Base-by-base conservation (phyloP, 2,888 invertebrate genomes). In the Abscondita cerata region DNA sequence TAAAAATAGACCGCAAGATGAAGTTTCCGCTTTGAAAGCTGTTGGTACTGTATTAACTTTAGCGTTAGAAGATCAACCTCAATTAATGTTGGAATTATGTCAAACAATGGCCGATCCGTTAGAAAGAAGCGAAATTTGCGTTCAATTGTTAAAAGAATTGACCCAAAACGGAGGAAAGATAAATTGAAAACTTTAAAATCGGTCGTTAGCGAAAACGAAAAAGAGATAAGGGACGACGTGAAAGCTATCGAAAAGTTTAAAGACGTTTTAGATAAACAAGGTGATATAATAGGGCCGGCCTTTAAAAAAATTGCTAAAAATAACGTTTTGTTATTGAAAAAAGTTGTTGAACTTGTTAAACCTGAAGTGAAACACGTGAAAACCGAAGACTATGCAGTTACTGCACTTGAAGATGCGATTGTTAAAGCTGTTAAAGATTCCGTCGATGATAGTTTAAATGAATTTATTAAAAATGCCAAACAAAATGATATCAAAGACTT, bases 341-440 rank as follows among this genome's bases (percentile, higher is more conserved):
- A 84, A 48, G 85, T 90, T 5, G 78, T 89, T 8, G 82, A 83
- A 19, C 85, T 86, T 63, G 85, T 90, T 38, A 86, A 87, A 11
- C 82, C 85, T 47, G 84, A 86, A n/a, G 84, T 86, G 6, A 84
- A 84, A 0, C 82, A 83, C 18, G 82, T 88, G 0, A 84, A 83
- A 72, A 86, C 86, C 2, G 89, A 90, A 66, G 83, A 85, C 57
- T 86, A 87, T 72, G 89, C 89, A 0, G 83, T 85, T 0, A 87
- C 88, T 72, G 83, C 85, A 1, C 80, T 91, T 15, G 88, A 89
- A 74, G 86, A 86, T 72, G 87, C 88, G 1, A 89, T 91, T 11
- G 86, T 88, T 0, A 80, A 84, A 44, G 87, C 89, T 0, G 85
- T 89, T 0, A 84, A 87, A 73, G 86, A 87, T 72, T 83, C 84